These are phyloP conservation scores for Stictonetta naevosa DNA, from an alignment of 2,113 vertebrate genomes.

Conservation along the genomic window DNA sequence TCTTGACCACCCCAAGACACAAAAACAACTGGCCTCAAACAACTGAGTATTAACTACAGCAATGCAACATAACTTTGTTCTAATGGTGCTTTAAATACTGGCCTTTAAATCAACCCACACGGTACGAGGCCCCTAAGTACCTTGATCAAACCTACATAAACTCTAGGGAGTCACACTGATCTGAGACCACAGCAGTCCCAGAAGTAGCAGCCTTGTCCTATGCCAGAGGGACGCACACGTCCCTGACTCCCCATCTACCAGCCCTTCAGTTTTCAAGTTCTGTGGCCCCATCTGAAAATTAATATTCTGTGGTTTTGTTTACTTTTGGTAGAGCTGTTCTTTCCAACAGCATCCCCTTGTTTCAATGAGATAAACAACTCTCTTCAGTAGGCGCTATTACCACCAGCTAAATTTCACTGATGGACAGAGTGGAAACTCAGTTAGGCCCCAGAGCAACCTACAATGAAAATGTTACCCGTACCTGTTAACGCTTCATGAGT, in stretches of 20 bases:
- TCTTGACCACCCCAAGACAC: too few relatives aligned
- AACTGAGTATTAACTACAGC: too few relatives aligned
- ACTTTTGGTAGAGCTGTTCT: neutral
- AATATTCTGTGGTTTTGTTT: too few relatives aligned
- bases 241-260: rapidly evolving
- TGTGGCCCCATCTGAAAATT: neutral
- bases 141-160: neutral
- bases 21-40: too few relatives aligned
- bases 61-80: too few relatives aligned
- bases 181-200: neutral
- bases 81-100: too few relatives aligned
- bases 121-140: neutral
- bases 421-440: neutral
- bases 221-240: rapidly evolving
- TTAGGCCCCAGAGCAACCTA: neutral
- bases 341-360: neutral
- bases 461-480: neutral
- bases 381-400: neutral
- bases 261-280: neutral
- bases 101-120: neutral
- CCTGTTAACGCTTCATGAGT: neutral
- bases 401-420: neutral
- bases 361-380: neutral
- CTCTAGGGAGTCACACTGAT: neutral
- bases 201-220: neutral